Base-by-base conservation (phyloP, 23 tunicate species). In the Styela plicata region DNA sequence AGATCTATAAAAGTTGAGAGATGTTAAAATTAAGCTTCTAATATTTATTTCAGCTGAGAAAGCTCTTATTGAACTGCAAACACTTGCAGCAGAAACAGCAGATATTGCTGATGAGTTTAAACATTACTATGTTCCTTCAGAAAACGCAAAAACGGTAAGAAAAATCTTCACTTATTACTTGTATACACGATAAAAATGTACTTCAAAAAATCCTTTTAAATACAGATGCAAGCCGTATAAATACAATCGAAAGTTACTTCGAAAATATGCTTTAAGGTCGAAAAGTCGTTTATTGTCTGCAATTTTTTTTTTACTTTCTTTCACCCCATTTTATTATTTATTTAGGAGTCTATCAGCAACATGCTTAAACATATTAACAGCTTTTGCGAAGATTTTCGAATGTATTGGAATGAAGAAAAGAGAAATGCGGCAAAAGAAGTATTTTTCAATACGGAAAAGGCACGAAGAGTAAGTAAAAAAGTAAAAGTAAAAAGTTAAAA, bases 51-150 rank as follows among this genome's bases (percentile, higher is more conserved):
- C 24, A 76, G 81, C 81, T 1, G 81, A 76, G 21, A 44, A 53
- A 76, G 81, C 81, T 0, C 31, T 44, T 37, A 26, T 27, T 18
- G 81, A 76, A 24, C 3, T 76, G 21, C 52, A 76, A 53, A 52
- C 28, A 29, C 26, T 76, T 24, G 66, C 29, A 61, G 80, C 79
- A 37, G 97, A 91, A 52, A 83, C 89, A 18, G 26, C 83, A 0
- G 70, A 66, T n/a, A 77, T 87, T 0, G 78, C 89, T 0, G 90
- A 91, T 24, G 90, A 91, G 20, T 91, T 91, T 65, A 89, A 78
- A 53, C 74, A 61, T 26, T 91, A 91, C 34, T 91, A 65, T 70
- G 63, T 91, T 23, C 97, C 97, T 10, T 31, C 73, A 17, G 22
- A 31, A 5, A 79, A 36, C n/a, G 63, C 26, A 18, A 36, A 76